Percentiles rank a stretch among this genome's conserved stretches.
phyloP scores from a whole-genome alignment of 2,113 vertebrate genomes.

The Stercorarius parasiticus region DNA sequence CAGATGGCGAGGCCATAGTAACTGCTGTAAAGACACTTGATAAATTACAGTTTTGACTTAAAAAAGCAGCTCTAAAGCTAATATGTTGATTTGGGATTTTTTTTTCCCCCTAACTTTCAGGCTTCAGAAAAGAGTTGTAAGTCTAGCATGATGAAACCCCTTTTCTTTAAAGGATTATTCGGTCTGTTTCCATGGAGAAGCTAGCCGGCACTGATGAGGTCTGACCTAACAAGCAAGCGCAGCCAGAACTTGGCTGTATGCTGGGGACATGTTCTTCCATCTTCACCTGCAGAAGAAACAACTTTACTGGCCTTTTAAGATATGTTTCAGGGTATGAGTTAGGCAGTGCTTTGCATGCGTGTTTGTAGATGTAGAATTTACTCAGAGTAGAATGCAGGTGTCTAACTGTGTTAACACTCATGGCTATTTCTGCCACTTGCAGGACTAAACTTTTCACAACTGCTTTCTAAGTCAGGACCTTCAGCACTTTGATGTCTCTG shows the following conservation, averaged over 20 bases:
- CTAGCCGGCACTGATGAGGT: neutral
- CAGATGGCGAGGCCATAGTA: neutral
- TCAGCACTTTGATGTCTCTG: neutral
- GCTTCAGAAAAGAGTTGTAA: neutral
- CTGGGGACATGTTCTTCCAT: neutral
- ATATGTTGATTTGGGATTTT: neutral
- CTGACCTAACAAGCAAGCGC: accelerated
- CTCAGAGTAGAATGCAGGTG: neutral
- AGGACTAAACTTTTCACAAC: neutral
- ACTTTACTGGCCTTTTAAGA: neutral
- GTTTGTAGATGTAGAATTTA: neutral
- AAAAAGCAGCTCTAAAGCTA: neutral
- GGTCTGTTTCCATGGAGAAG: neutral
- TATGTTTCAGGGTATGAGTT: neutral
- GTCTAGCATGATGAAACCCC: neutral
- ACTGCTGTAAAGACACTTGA: neutral
- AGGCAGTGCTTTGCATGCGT: neutral
- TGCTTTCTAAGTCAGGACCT: neutral
- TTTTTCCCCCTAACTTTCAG: neutral
- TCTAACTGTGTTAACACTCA: neutral
- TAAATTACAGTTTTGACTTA: neutral
- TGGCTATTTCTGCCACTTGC: neutral
- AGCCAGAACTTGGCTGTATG: neutral
- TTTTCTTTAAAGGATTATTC: neutral
- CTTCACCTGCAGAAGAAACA: neutral